Percentiles rank a stretch among this genome's conserved stretches.
These are phyloP conservation scores for Phylloscopus whistleri DNA, from an alignment of 2,113 vertebrate genomes.

Conservation along the genomic window DNA sequence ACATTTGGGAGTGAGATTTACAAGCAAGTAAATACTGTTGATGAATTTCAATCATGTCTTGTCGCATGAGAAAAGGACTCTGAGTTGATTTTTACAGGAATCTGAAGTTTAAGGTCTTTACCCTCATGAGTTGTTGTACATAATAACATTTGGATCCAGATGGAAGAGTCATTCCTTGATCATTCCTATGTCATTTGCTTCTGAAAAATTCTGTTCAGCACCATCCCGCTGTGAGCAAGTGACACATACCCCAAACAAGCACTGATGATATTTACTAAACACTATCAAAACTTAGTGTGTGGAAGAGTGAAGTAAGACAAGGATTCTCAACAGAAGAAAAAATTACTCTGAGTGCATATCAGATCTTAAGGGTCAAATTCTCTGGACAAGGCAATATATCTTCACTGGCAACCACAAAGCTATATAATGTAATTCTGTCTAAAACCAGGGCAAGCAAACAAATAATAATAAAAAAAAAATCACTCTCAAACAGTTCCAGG, in stretches of 20 bases:
- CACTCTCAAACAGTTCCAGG: background rate
- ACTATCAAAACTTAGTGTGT: background rate
- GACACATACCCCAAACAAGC: background rate
- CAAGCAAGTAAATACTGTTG: background rate
- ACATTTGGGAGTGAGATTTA: background rate
- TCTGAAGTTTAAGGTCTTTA: background rate
- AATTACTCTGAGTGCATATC: background rate
- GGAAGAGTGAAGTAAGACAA: background rate
- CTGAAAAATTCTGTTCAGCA: background rate
- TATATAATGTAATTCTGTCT: background rate
- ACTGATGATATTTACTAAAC: background rate
- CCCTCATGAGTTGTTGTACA: background rate
- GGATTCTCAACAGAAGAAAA: background rate
- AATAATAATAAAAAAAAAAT: background rate
- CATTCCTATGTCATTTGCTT: background rate
- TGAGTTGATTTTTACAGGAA: background rate
- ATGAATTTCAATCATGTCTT: background rate
- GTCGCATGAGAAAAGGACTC: background rate
- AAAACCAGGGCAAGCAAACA: background rate
- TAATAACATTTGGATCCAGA: background rate
- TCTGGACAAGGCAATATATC: background rate
- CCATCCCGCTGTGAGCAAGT: background rate
- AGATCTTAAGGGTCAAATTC: background rate
- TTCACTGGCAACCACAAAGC: background rate
- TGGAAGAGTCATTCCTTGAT: background rate